Evolutionary conservation across 2,888 invertebrate genomes (phyloP), one percentile per base, ranked within the genome.

Genomic region (Schizotus pectinicornis): DNA sequence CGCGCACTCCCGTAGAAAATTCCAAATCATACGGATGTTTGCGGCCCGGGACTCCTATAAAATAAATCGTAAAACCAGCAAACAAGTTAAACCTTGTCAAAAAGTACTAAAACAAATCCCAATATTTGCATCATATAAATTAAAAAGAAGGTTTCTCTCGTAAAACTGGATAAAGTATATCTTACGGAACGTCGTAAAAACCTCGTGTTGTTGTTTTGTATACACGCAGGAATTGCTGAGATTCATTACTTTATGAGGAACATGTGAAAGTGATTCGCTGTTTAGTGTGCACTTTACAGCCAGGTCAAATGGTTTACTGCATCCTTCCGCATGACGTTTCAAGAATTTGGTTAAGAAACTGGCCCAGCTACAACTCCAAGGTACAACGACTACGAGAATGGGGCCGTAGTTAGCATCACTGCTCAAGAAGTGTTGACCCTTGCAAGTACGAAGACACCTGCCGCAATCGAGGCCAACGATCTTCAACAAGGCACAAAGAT

Each of bases 21-120:
- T 22, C 32, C 31, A 22, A 42, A 42, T 31, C 32, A 32, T 42
- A 30, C 42, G 14, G 22, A 31, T 14, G 22, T 11, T 14, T 38
- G 42, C 14, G 22, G 11, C 35, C 32, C 42, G 32, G 30, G 8
- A 42, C 22, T 39, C 7, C 30, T 37, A 56, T 56, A 49, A 48
- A 55, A 55, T 14, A 33, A n/a, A 35, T 35, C 56, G 56, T 56
- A 51, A 56, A 56, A 30, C n/a, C 34, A 9, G 8, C 14, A 31
- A 51, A 50, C 46, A 38, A 51, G 43, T 36, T 47, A 32, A 36
- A 42, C 13, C 39, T 42, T 53, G 57, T 52, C 57, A 43, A 53
- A 53, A 53, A 37, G 42, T 45, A 47, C 11, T 57, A 57, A 57
- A 57, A 47, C 42, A 42, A 56, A 56, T 56, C 57, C 38, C 52